Base-by-base conservation (phyloP, 2,797 vertebrate genomes). In the Clarias pachynema region DNA sequence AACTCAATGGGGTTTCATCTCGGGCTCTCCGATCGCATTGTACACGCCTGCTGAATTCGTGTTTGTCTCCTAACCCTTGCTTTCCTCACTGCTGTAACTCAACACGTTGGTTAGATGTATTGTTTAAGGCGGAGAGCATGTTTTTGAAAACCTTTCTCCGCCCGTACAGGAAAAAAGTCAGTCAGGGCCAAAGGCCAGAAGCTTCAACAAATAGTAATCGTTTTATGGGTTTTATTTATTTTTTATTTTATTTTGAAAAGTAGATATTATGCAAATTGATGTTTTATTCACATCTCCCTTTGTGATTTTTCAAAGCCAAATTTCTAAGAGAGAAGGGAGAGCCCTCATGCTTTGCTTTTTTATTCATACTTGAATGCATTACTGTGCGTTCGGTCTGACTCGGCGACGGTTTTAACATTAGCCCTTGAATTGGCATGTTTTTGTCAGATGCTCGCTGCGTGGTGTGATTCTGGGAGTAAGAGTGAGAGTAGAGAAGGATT, bases 401-500 rank as follows among this genome's bases (percentile, higher is more conserved):
- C 69, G 20, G 40, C 59, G 57, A 20, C 12, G 10, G 78, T 81
- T 79, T 80, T 70, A 80, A 81, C 66, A 63, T 65, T 68, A 65
- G 40, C 70, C 56, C 57, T 57, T 60, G 77, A 86, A 81, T 85
- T 60, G 70, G 34, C 69, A 73, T 79, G 79, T 82, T 63, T 87
- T 83, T 88, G 49, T 94, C 92, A 94, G 91, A 93, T 62, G 31
- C 60, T 79, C 26, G 18, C 26, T 79, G 59, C 20, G 59, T 77
- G 69, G 73, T 44, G 24, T 68, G 89, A 91, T 91, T 92, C 89
- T 90, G 92, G 92, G 89, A 81, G 77, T 65, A 68, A 86, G 40
- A 84, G 24, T 20, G 79, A 83, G 81, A 87, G 90, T 87, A 90
- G 90, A 89, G 92, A 89, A 92, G 93, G 92, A 88, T 89, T 88